Evolutionary conservation across 2,797 vertebrate genomes (phyloP).

Genomic region (Epinephelus coioides): DNA sequence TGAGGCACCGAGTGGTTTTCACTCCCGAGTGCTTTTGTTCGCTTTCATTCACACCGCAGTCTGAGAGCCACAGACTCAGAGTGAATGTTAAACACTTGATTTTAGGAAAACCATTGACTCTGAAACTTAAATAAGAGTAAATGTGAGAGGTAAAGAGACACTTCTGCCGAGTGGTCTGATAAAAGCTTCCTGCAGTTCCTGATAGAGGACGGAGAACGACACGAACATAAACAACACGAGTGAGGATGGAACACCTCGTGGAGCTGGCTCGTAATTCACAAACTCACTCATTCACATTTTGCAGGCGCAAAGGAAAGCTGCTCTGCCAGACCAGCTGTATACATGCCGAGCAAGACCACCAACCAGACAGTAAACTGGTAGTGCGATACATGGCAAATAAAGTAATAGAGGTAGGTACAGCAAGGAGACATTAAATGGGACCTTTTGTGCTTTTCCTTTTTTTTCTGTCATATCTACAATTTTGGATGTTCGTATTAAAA

Average conservation of each 20-base stretch:
- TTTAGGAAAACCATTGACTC: conserved; percentile 59
- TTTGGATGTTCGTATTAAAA: too few relatives aligned
- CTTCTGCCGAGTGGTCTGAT: conserved; percentile 53
- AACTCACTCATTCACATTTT: conserved; percentile 21
- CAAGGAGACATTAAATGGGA: too few relatives aligned
- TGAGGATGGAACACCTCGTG: background rate
- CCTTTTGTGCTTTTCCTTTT: too few relatives aligned
- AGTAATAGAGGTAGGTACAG: too few relatives aligned
- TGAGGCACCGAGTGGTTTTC: conserved; percentile 49
- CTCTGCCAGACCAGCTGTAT: background rate
- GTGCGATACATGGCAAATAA: too few relatives aligned
- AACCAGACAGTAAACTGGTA: background rate
- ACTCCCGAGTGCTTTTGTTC: conserved; percentile 56
- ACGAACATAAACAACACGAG: background rate
- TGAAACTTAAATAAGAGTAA: conserved; percentile 56
- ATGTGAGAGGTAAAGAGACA: conserved; percentile 63
- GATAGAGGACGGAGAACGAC: conserved; percentile 24
- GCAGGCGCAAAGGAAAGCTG: background rate
- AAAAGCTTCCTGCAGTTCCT: conserved; percentile 21
- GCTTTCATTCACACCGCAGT: conserved; percentile 45
- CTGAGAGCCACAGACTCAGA: conserved; percentile 35
- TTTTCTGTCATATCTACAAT: too few relatives aligned
- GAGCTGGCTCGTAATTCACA: background rate
- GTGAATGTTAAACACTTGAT: conserved; percentile 56
- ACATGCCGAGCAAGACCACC: background rate